Percentiles rank a stretch among this genome's conserved stretches.
These are phyloP conservation scores for Cosmorhoe ocellata DNA, from an alignment of 2,888 invertebrate genomes.

Conservation along the genomic window DNA sequence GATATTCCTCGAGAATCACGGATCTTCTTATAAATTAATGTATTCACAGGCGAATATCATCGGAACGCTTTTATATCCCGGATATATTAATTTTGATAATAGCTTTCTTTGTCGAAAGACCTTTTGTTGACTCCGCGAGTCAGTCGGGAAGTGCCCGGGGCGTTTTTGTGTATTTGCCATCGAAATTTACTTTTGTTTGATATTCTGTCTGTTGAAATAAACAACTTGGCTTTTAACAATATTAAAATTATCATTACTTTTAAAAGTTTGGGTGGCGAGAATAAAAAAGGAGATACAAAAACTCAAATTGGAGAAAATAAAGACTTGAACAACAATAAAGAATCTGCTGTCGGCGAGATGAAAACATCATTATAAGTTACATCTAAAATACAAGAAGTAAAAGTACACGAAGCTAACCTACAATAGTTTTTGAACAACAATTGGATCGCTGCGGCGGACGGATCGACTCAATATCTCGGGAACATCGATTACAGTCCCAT, in stretches of 20 bases:
- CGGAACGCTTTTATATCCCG: conserved; percentile 34
- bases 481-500: conserved; percentile 31
- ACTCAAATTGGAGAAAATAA: too few relatives aligned
- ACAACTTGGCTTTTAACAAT: conserved; percentile 16
- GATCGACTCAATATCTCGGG: conserved; percentile 27
- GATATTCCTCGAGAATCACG: conserved; percentile 28
- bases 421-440: conserved; percentile 14
- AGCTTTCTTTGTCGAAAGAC: conserved; percentile 35
- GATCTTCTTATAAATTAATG: conserved; percentile 37
- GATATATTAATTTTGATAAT: conserved; percentile 40
- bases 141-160: conserved; percentile 29
- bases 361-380: not conserved
- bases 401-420: not conserved
- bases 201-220: conserved; percentile 20
- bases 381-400: not conserved
- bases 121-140: conserved; percentile 36
- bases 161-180: conserved; percentile 30
- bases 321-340: too few relatives aligned
- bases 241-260: conserved; percentile 5
- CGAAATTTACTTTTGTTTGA: conserved; percentile 30
- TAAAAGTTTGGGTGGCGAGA: too few relatives aligned
- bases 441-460: conserved; percentile 26
- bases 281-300: too few relatives aligned
- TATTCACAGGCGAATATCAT: conserved; percentile 38
- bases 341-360: too few relatives aligned